Conservation (phyloP, 2,797 vertebrate species). For the Tokudaia muenninki region DNA sequence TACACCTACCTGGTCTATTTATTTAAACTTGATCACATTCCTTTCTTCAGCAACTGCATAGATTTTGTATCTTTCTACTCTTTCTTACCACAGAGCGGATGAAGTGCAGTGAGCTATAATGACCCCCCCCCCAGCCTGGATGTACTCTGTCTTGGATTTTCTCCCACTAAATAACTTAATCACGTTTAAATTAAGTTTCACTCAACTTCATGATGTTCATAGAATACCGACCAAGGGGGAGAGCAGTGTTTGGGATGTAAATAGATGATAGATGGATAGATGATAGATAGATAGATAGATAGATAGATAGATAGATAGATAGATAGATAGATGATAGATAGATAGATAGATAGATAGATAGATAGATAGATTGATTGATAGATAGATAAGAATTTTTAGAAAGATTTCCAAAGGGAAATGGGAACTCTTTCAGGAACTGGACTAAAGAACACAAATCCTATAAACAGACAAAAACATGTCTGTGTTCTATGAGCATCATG, state of each 20-base stretch:
- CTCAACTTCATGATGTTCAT: background rate
- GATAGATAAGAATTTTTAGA: too few relatives aligned
- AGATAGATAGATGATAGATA: too few relatives aligned
- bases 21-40: background rate
- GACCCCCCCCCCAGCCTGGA: background rate
- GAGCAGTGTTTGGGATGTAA: background rate
- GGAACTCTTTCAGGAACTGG: background rate
- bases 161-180: background rate
- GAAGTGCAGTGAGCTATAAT: too few relatives aligned
- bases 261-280: too few relatives aligned
- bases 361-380: too few relatives aligned
- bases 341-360: too few relatives aligned
- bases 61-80: too few relatives aligned
- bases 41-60: background rate
- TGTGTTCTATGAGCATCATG: background rate
- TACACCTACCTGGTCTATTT: background rate
- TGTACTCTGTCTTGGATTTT: background rate
- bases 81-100: background rate
- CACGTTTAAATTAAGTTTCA: background rate
- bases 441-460: background rate
- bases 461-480: background rate
- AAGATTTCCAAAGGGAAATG: background rate
- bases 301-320: too few relatives aligned
- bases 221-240: background rate
- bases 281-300: too few relatives aligned